Evolutionary conservation across 2,797 vertebrate genomes (phyloP).

Genomic region (Pangasius mekongensis): DNA sequence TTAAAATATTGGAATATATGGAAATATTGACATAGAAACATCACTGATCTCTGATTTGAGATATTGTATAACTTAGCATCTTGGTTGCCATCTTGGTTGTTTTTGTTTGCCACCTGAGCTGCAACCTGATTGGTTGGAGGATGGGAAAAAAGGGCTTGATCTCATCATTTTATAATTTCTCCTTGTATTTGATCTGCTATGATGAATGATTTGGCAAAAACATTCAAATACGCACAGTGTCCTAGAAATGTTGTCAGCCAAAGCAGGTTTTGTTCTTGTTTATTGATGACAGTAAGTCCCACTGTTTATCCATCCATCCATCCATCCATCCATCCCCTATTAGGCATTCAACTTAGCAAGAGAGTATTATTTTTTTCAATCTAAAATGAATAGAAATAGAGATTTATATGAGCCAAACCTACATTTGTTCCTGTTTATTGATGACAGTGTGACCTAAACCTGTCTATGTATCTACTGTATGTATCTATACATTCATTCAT

Average conservation of each 20-base stretch:
- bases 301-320: background rate
- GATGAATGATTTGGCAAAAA: background rate
- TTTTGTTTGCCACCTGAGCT: background rate
- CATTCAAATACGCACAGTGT: background rate
- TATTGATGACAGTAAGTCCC: background rate
- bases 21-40: background rate
- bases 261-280: background rate
- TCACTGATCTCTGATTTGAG: background rate
- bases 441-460: background rate
- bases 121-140: background rate
- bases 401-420: background rate
- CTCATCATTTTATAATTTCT: background rate
- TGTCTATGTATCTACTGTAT: background rate
- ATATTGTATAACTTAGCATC: background rate
- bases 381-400: background rate
- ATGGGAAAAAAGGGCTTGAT: background rate
- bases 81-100: background rate
- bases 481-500: background rate
- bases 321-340: background rate
- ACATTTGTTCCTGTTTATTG: no score
- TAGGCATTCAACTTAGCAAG: background rate
- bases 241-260: background rate
- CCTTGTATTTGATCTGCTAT: background rate
- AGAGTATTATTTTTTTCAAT: no score
- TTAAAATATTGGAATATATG: background rate